Conservation (phyloP, 2,888 invertebrate species). For the Heliconius erato region DNA sequence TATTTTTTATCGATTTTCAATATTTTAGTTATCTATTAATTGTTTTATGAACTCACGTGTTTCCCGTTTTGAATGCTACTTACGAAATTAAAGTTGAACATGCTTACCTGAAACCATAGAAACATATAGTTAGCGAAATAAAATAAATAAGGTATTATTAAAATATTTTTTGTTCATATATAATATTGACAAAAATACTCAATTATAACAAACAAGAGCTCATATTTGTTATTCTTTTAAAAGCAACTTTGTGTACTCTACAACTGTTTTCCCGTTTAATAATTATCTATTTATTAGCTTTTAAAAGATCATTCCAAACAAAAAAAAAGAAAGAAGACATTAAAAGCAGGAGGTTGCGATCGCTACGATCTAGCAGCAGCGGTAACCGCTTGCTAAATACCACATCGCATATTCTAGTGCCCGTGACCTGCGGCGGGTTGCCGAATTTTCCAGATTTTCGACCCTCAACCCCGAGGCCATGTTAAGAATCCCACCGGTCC, state of each 20-base stretch:
- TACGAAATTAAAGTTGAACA: constrained; percentile 50
- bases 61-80: not conserved
- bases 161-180: too few relatives aligned
- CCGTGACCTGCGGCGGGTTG: constrained; percentile 71
- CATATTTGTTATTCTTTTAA: not conserved
- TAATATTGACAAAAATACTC: too few relatives aligned
- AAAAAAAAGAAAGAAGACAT: not conserved
- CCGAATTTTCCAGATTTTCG: constrained; percentile 82
- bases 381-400: constrained; percentile 74
- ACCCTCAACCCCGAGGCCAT: constrained; percentile 65
- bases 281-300: too few relatives aligned
- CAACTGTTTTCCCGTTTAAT: not conserved
- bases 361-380: constrained; percentile 51
- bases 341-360: not conserved
- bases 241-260: not conserved
- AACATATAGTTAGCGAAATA: constrained; percentile 58
- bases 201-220: too few relatives aligned
- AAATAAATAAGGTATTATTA: not conserved
- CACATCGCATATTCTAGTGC: constrained; percentile 79
- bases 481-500: constrained; percentile 77
- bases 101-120: constrained; percentile 80
- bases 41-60: not conserved
- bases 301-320: not conserved
- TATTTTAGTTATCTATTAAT: not conserved
- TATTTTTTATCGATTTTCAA: not conserved